Evolutionary conservation across 2,888 invertebrate species (phyloP).

Genomic region (Stramonita haemastoma): DNA sequence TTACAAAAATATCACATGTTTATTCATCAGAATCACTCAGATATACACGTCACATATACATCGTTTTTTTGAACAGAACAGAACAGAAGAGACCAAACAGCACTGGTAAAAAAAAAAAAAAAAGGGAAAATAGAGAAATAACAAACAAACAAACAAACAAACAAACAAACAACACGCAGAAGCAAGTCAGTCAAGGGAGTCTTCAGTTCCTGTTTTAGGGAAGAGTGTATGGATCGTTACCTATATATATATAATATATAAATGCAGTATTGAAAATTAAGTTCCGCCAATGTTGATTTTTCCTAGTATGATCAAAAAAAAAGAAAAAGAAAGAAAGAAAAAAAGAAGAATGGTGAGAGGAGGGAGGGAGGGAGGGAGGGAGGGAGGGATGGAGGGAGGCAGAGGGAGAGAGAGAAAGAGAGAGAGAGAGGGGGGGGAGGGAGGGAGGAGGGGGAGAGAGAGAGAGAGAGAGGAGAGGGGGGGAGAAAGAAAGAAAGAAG

Average conservation of each 20-base stretch:
- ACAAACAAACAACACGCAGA: background rate
- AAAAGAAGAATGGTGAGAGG: no score
- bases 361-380: background rate
- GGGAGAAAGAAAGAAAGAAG: background rate
- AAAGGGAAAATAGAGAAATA: background rate
- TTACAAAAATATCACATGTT: conserved; percentile 37
- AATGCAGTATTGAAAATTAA: no score
- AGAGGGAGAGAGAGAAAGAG: background rate
- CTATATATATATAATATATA: no score
- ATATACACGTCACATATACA: no score
- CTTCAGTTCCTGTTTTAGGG: no score
- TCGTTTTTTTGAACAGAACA: no score
- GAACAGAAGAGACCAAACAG: no score
- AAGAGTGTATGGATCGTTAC: no score
- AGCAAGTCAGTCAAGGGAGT: background rate
- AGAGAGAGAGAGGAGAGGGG: background rate
- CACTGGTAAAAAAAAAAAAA: no score
- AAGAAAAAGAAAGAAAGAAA: background rate
- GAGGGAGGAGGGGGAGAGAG: background rate
- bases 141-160: background rate
- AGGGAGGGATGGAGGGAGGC: background rate
- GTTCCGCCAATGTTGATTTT: no score
- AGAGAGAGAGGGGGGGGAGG: background rate
- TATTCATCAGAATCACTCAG: conserved; percentile 16
- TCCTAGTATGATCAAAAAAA: no score